Evolutionary conservation across 2,888 invertebrate species (phyloP).

Genomic region (Patella ulyssiponensis): DNA sequence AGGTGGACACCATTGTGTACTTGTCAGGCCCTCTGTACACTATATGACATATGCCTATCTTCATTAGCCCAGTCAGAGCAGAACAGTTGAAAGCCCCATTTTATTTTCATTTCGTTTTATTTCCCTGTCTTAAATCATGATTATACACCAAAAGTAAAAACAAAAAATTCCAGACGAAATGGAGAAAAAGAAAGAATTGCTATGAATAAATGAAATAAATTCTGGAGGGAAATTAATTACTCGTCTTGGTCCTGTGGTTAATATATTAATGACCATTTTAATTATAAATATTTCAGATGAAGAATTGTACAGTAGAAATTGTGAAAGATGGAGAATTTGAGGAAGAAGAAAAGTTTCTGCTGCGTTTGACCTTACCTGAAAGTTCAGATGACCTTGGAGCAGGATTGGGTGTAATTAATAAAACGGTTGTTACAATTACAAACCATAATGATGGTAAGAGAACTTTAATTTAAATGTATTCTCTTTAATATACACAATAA

Average conservation of each 20-base stretch:
- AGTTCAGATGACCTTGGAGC: constrained; percentile 46
- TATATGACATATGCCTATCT: no score
- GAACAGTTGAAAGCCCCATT: no score
- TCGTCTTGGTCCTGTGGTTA: background rate
- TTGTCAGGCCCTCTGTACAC: no score
- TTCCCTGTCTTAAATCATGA: no score
- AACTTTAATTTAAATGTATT: no score
- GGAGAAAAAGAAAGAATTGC: background rate
- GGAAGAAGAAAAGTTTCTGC: constrained; percentile 65
- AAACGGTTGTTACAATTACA: constrained; percentile 63
- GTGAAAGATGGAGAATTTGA: constrained; percentile 69
- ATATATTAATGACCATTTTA: background rate
- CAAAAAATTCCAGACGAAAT: background rate
- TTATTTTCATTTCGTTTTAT: no score
- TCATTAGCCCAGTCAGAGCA: no score
- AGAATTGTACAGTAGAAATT: constrained; percentile 67
- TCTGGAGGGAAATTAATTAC: no score
- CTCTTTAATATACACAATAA: no score
- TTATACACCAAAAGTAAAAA: background rate
- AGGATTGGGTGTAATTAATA: constrained; percentile 57
- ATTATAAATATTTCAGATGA: constrained; percentile 44
- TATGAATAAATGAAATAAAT: no score
- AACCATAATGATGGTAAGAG: constrained; percentile 70
- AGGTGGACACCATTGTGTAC: no score
- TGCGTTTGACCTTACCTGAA: constrained; percentile 64